Evolutionary conservation across 2,797 vertebrate species (phyloP), one percentile per base, ranked within the genome.

Genomic region (Schizopygopsis pylzovi): DNA sequence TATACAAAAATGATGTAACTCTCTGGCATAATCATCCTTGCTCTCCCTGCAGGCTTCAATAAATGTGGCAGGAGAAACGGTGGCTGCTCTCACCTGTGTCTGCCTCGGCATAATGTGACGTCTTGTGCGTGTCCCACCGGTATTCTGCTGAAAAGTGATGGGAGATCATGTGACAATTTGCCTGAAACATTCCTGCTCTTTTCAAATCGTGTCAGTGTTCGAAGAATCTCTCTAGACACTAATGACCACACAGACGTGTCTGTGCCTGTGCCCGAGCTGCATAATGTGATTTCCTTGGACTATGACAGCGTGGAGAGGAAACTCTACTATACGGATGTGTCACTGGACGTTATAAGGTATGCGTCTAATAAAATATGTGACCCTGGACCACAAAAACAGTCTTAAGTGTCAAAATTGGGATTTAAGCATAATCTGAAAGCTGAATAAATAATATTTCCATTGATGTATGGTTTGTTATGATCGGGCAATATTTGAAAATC

Each of bases 231-330:
- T 0, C 93, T 99, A 92, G 98, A 99, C 92, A 99, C 98, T 25
- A 93, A 89, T 1, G 98, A 99, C 92, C 96, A 98, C 94, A 99
- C 98, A 0, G 98, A 99, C 28, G 97, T 99, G 68, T 96, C 98
- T 0, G 96, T 99, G 2, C 95, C 96, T 0, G 95, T 98, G 15
- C 97, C 97, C 0, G 97, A 99, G 91, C 95, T 99, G 89, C 98
- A 98, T 91, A 99, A 99, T 0, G 98, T 99, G 59, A 99, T 99
- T 93, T 99, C 98, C 0, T 94, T 99, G 90, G 98, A 99, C 90
- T 99, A 98, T 6, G 98, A 99, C 92, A 99, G 97, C 1, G 95
- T 99, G 77, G 97, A 99, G 1, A 95, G 94, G 41, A 98, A 99
- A 87, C 96, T 99, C 25, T 99, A 98, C 93, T 99, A 99, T 93